These are phyloP conservation scores for Apocheima hispidaria DNA, from an alignment of 2,888 invertebrate species.

Conservation along the genomic window DNA sequence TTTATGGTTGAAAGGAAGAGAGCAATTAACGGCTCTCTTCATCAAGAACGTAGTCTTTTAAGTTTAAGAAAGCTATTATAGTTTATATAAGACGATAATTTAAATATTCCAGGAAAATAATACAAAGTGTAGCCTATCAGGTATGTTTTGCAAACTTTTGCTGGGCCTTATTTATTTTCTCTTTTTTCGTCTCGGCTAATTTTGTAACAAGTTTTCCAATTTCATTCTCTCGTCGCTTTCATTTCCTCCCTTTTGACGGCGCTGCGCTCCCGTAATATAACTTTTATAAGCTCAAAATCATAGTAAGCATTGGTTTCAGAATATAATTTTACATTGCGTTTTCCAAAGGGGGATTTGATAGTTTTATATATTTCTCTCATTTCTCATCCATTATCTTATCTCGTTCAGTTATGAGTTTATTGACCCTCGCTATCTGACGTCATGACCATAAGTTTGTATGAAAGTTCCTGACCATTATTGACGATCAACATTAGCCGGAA, in stretches of 20 bases:
- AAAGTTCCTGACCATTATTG: constrained; percentile 43
- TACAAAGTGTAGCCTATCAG: constrained; percentile 6
- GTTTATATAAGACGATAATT: background rate
- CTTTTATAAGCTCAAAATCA: constrained; percentile 84
- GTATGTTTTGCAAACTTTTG: constrained; percentile 71
- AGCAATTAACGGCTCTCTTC: constrained; percentile 32
- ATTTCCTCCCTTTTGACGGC: constrained; percentile 77
- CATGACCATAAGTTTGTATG: constrained; percentile 43
- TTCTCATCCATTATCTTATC: constrained; percentile 31
- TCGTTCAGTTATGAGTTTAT: constrained; percentile 34
- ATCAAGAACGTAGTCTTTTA: constrained; percentile 21
- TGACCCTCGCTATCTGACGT: constrained; percentile 40
- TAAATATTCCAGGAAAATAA: background rate
- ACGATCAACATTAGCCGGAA: constrained; percentile 44
- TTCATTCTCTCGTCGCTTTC: constrained; percentile 83
- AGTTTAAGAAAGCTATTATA: background rate
- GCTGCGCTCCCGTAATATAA: constrained; percentile 78
- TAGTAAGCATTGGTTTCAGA: constrained; percentile 82
- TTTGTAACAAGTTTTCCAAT: constrained; percentile 85
- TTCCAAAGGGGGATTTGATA: constrained; percentile 57
- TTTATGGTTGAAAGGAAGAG: constrained; percentile 37
- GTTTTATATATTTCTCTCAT: constrained; percentile 36
- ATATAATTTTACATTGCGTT: constrained; percentile 74
- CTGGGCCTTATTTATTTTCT: constrained; percentile 76
- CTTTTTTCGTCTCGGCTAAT: constrained; percentile 78